Percentiles rank a stretch among this genome's conserved stretches.
These are phyloP conservation scores for Operophtera brumata DNA, from an alignment of 2,888 invertebrate genomes.

Conservation along the genomic window DNA sequence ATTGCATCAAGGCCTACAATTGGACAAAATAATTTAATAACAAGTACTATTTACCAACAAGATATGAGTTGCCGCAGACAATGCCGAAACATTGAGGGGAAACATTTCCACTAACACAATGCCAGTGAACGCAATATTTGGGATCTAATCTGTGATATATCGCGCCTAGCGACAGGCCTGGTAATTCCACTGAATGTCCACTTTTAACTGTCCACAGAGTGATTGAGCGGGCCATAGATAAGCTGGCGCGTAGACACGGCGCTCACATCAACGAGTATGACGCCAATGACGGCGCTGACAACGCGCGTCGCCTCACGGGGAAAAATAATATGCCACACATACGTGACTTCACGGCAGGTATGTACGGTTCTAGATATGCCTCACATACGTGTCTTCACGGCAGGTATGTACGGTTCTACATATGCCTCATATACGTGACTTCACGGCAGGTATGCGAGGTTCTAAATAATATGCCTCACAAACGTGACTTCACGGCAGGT, in stretches of 20 bases:
- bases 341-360: conserved; percentile 92
- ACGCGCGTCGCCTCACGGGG: conserved; percentile 95
- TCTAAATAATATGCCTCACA: too few species aligned
- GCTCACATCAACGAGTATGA: conserved; percentile 98
- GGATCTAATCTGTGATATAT: not conserved
- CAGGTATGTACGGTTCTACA: conserved; percentile 8
- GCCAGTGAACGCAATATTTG: not conserved
- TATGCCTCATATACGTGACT: too few species aligned
- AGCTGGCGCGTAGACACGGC: conserved; percentile 92
- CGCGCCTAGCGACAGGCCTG: not conserved
- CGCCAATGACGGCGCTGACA: conserved; percentile 96
- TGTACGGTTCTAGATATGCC: not conserved
- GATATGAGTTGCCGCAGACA: not conserved
- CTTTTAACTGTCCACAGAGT: conserved; percentile 76
- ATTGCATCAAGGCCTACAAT: not conserved
- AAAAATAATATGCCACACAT: conserved; percentile 96
- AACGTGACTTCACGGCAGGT: too few species aligned
- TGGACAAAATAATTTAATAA: too few species aligned
- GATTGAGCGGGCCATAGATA: conserved; percentile 97
- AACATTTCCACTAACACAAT: not conserved
- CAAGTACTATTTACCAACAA: not conserved
- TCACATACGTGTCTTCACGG: too few species aligned
- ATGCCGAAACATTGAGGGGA: not conserved
- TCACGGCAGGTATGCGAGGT: too few species aligned
- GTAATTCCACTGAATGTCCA: not conserved